Evolutionary conservation across 2,113 vertebrate genomes (phyloP).

Genomic region (Atractosteus spatula): DNA sequence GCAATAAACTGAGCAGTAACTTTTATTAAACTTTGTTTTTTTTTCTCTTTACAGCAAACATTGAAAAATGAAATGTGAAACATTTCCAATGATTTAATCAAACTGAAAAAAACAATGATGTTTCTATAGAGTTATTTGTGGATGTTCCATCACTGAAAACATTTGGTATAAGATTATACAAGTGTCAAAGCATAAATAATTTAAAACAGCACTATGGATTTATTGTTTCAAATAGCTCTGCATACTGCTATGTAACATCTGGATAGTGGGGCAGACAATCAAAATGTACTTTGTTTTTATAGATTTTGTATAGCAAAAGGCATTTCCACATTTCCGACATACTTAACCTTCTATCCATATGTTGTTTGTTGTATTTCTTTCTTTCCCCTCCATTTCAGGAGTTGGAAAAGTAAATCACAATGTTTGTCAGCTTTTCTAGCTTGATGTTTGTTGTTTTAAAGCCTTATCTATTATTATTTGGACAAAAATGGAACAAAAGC

Average conservation of each 20-base stretch:
- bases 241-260: background rate
- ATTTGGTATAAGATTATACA: slow-evolving; percentile 4
- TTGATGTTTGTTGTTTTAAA: background rate
- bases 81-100: slow-evolving; percentile 20
- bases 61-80: background rate
- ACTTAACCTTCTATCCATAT: slow-evolving; percentile 53
- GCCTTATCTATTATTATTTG: no score
- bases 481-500: no score
- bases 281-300: background rate
- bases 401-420: background rate
- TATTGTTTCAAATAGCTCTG: slow-evolving; percentile 12
- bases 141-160: slow-evolving; percentile 2
- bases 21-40: background rate
- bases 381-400: background rate
- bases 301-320: background rate
- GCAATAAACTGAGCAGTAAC: background rate
- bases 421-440: background rate
- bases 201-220: slow-evolving; percentile 2
- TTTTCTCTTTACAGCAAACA: background rate
- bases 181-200: slow-evolving; percentile 9
- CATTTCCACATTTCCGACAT: slow-evolving; percentile 26
- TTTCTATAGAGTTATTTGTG: background rate
- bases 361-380: slow-evolving; percentile 48
- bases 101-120: no score
- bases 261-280: slow-evolving; percentile 13